Conservation (phyloP, 2,888 invertebrate genomes). For the Muscina levida region DNA sequence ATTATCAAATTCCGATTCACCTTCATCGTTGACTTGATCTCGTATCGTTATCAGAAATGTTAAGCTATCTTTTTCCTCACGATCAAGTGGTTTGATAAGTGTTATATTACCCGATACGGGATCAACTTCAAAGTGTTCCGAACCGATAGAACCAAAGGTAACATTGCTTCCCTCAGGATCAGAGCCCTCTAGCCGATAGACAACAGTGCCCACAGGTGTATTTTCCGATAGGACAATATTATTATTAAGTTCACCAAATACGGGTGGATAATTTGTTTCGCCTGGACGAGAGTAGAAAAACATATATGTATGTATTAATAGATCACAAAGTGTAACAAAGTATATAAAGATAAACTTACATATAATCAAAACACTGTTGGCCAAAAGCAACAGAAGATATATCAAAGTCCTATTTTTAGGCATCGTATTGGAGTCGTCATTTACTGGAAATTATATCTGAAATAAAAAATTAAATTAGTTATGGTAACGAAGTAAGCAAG, state of each 20-base stretch:
- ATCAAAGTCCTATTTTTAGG: slow-evolving; percentile 64
- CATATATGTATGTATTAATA: not conserved
- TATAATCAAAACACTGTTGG: slow-evolving; percentile 57
- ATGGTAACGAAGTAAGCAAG: no score
- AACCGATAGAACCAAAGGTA: slow-evolving; percentile 87
- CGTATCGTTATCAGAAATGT: slow-evolving; percentile 90
- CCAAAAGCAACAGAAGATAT: slow-evolving; percentile 62
- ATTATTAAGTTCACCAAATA: slow-evolving; percentile 88
- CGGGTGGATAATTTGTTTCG: slow-evolving; percentile 85
- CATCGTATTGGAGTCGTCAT: slow-evolving; percentile 61
- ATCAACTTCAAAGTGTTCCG: slow-evolving; percentile 90
- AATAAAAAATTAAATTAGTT: no score
- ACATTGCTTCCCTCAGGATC: slow-evolving; percentile 90
- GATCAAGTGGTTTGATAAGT: slow-evolving; percentile 88
- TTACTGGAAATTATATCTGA: slow-evolving; percentile 47
- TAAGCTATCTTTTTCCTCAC: slow-evolving; percentile 90
- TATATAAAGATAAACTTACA: slow-evolving; percentile 40
- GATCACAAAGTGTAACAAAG: not conserved
- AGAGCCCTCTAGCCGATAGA: slow-evolving; percentile 88
- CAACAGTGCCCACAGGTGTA: slow-evolving; percentile 87
- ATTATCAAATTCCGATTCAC: slow-evolving; percentile 84
- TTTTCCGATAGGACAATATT: slow-evolving; percentile 89
- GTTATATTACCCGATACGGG: slow-evolving; percentile 89
- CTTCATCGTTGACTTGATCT: slow-evolving; percentile 84
- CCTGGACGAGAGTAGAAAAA: slow-evolving; percentile 61